A percentile compares a stretch with the other conserved stretches of the same genome.
These are phyloP conservation scores for Lithodes maja DNA, from an alignment of 2,888 invertebrate genomes.

Conservation along the genomic window DNA sequence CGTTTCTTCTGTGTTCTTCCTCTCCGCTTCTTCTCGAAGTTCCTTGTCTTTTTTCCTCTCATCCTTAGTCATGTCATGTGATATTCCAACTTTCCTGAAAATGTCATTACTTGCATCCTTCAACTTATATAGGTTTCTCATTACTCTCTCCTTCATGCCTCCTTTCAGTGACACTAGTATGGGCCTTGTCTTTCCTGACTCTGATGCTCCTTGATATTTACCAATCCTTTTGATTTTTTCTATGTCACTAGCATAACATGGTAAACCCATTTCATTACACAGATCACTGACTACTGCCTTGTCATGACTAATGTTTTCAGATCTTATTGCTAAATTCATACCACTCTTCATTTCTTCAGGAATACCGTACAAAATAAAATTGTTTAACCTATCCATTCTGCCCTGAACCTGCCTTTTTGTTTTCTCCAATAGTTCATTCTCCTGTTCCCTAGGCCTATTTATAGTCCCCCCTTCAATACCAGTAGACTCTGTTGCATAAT, in stretches of 20 bases:
- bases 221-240: background rate
- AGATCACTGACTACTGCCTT: background rate
- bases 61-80: background rate
- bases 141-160: background rate
- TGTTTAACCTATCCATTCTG: background rate
- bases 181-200: background rate
- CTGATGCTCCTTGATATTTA: background rate
- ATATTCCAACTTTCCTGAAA: background rate
- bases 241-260: background rate
- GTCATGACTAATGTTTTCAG: background rate
- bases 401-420: background rate
- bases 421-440: background rate
- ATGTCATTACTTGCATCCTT: conserved; percentile 17
- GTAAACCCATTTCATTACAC: background rate
- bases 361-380: background rate
- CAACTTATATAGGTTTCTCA: conserved; percentile 5
- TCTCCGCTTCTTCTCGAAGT: background rate
- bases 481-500: background rate
- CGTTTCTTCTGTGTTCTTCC: background rate
- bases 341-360: background rate
- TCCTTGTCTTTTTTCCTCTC: background rate
- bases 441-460: background rate
- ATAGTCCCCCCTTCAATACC: background rate
- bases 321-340: background rate
- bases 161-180: background rate